Base-by-base conservation (phyloP, 2,888 invertebrate genomes). In the Zootermopsis nevadensis region DNA sequence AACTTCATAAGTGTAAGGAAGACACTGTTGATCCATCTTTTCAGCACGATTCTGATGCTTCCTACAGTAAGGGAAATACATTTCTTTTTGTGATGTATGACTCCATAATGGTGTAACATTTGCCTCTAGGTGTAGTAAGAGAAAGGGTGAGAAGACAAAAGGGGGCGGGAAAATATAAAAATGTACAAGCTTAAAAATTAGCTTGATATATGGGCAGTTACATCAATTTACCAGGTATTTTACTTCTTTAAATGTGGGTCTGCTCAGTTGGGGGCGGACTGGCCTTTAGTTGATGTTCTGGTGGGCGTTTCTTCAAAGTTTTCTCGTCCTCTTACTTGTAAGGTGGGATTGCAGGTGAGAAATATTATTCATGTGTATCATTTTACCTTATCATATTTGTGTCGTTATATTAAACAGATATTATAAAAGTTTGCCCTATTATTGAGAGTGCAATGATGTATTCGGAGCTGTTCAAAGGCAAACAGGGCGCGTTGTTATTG, bases 121-220 rank as follows among this genome's bases (percentile, higher is more conserved):
- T 6, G 8, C 60, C 27, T 60, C 8, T n/a, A 60, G 60, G 6
- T 24, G 60, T 60, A 60, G 60, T 60, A 60, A 60, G 12, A n/a
- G 60, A 60, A 60, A 60, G 60, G 60, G 60, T 60, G 27, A 60
- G 27, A 60, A n/a, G 60, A 10, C n/a, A n/a, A 24, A 60, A 27
- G 3, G 31, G 15, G 69, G 33, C 69, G 77, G 27, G 77, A 42
- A 77, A 27, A 31, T 38, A 24, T 48, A 22, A 24, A 22, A 77
- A 48, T 42, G n/a, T 60, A 77, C 42, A 3, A 42, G 33, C 27
- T 33, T 69, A 72, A 72, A 72, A 81, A 74, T 82, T 72, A 76
- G 84, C 83, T 84, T 77, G 77, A 55, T 48, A 77, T 55, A 77
- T 77, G 77, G 55, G 77, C 55, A 55, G 77, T 77, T 31, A 30